Evolutionary conservation across 2,797 vertebrate species (phyloP), one percentile per base, ranked within the genome.

Genomic region (Gymnoscopelus braueri): DNA sequence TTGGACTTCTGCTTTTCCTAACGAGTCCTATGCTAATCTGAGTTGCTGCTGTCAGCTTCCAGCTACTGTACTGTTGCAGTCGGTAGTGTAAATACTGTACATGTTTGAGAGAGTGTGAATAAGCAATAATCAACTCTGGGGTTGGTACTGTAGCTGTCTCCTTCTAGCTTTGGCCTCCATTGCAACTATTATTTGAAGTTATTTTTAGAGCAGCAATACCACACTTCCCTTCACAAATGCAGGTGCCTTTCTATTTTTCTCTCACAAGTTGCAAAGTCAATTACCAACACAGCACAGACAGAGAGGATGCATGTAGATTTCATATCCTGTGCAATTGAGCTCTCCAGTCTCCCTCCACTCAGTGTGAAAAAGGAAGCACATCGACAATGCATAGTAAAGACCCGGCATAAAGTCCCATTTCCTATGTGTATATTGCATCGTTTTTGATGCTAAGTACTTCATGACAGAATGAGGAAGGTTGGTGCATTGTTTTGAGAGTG

Each of bases 161-260:
- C 72, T 65, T 81, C 72, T 50, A 72, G 49, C 64, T 67, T 54
- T 48, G 60, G 69, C 77, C 63, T 79, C 60, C 53, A 48, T 58
- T 67, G 76, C 58, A 69, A 29, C 74, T 74, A 60, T 68, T 66
- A 63, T 69, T 78, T 65, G 1, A 70, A 65, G 83, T 72, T 87
- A 90, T 89, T 85, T 89, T 82, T 84, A 82, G 80, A 71, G 51
- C 19, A n/a, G 5, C 60, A 80, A 66, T 56, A 56, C 54, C 55
- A 56, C 71, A 67, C 72, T 67, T 62, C 48, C 23, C 58, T 53
- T 64, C 68, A 50, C 49, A 79, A 69, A 68, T 24, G 56, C 67
- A 72, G 57, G 10, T 64, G 24, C 24, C 14, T 67, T 74, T 55
- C 63, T 47, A 56, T 59, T 71, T 69, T 55, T 60, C 50, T 47